Evolutionary conservation across 2,113 vertebrate species (phyloP), one percentile per base, ranked within the genome.

Genomic region (Nothobranchius furzeri): DNA sequence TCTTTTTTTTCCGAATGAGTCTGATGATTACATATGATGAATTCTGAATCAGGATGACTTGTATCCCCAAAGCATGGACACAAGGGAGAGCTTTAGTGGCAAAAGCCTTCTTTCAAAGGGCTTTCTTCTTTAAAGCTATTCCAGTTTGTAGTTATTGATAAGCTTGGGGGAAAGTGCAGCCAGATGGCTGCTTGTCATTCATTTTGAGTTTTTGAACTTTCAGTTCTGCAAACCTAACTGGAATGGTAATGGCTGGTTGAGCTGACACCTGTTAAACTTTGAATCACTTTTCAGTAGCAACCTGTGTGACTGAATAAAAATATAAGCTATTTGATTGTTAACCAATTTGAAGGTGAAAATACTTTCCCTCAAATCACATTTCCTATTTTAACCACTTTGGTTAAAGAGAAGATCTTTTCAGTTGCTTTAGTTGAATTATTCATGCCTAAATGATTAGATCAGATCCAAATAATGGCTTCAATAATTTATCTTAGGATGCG

Each of bases 101-200:
- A 76, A 80, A 82, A 81, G 71, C 68, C 67, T 58, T 71, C 70
- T 69, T 79, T 84, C 61, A 73, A 76, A 86, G 76, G 63, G 63
- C 52, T 70, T 87, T 87, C 68, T 71, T 42, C 56, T 88, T 83
- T 81, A 80, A 86, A 89, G 80, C 73, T 68, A 51, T 83, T 82
- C 78, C 83, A 79, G 79, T 72, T 62, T 82, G 70, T 70, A 56
- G 69, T 67, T 79, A 17, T 75, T 66, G 79, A 79, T 72, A 68
- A 75, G 77, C 82, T 68, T 13, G 9, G 58, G 64, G 69, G 81
- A 61, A 75, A 62, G 62, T 35, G 45, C 36, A 40, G 63, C 35
- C 88, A 87, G 83, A 86, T 84, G 83, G 80, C 76, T 77, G 79
- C 73, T 82, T 69, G 79, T 85, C 83, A 74, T 80, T 79, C 84